Evolutionary conservation across 2,113 vertebrate species (phyloP), one percentile per base, ranked within the genome.

Genomic region (Epinephelus fuscoguttatus): DNA sequence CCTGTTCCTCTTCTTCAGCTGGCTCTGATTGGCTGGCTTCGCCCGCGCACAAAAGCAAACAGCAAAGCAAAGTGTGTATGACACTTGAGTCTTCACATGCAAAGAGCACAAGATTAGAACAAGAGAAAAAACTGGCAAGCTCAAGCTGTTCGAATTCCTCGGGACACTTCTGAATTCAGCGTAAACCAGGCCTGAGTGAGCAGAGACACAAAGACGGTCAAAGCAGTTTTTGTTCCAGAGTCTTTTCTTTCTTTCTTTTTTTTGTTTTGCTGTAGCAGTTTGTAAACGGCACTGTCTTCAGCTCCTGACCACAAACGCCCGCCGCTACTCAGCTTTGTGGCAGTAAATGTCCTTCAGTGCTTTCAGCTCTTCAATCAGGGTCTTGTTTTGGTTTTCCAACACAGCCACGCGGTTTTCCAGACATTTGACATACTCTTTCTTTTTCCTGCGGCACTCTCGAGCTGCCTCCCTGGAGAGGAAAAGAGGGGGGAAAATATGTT

Each of bases 371-470:
- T 99, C 98, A 94, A 99, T 99, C 92, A 99, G 97, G 90, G 98
- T 99, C 97, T 99, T 99, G 97, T 99, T 99, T 96, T 99, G 98
- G 94, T 99, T 99, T 94, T 99, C 98, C 96, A 99, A 93, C 90
- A 99, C 98, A 27, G 97, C 97, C 94, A 99, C 98, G 25, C 98
- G 98, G 92, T 99, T 99, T 95, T 99, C 98, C 96, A 99, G 96
- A 96, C 98, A 99, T 94, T 98, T 99, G 81, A 99, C 98, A 91
- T 99, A 99, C 95, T 99, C 98, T 67, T 99, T 99, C 97, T 99
- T 99, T 96, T 99, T 99, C 95, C 96, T 96, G 94, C 98, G 97
- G 94, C 98, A 99, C 89, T 99, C 98, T 37, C 97, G 97, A 45
- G 97, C 97, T 70, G 98, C 98, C 93, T 99, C 98, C 96, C 98